These are phyloP conservation scores for Archilochus colubris DNA, from an alignment of 2,113 vertebrate genomes.

Conservation along the genomic window DNA sequence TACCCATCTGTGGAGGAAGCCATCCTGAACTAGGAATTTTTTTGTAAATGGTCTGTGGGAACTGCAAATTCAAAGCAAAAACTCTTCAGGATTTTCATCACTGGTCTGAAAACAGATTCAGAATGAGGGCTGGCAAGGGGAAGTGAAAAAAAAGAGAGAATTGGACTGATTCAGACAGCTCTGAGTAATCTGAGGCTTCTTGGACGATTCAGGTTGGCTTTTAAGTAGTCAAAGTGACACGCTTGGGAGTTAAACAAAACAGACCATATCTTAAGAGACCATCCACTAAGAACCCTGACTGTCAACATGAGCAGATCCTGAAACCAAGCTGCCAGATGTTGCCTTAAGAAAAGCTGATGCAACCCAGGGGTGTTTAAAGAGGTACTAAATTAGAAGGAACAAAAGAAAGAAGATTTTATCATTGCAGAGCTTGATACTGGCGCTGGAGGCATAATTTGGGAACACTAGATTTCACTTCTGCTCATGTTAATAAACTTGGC, in stretches of 20 bases:
- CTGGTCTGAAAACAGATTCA: neutral
- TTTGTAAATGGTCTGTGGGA: neutral
- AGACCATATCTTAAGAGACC: neutral
- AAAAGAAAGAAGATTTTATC: neutral
- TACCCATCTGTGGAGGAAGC: neutral
- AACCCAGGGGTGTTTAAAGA: neutral
- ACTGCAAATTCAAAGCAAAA: neutral
- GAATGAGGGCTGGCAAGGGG: neutral
- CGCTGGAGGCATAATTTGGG: neutral
- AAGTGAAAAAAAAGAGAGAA: neutral
- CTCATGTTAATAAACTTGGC: neutral
- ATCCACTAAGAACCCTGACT: neutral
- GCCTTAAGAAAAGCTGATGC: neutral
- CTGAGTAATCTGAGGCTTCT: neutral
- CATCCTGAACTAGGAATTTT: neutral
- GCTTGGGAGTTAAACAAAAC: neutral
- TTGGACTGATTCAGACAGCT: neutral
- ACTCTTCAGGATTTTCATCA: neutral
- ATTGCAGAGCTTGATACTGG: neutral
- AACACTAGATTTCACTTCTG: neutral
- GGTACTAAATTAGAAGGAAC: neutral
- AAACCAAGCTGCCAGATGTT: neutral
- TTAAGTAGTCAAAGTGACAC: neutral
- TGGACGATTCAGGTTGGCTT: neutral
- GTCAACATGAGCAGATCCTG: fast-evolving